Conservation (phyloP, 1,140 invertebrate genomes). For the Drosophila mauritiana region DNA sequence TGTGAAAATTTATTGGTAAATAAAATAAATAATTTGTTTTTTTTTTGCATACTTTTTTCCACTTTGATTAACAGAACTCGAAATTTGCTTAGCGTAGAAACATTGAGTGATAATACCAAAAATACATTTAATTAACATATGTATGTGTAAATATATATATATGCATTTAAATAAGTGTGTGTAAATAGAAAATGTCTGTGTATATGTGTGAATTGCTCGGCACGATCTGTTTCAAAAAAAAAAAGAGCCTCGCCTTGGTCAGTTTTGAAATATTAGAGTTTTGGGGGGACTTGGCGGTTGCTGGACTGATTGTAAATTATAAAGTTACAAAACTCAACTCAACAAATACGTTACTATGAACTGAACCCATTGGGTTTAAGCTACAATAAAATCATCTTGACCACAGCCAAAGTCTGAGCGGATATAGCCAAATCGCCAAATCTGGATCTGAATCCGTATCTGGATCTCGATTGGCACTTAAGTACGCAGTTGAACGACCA, state of each 20-base stretch:
- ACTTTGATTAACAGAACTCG: conserved; percentile 71
- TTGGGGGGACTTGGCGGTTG: conserved; percentile 14
- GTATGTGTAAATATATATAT: conserved; percentile 58
- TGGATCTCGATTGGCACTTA: conserved; percentile 31
- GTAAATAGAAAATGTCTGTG: conserved; percentile 49
- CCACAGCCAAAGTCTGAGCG: conserved; percentile 37
- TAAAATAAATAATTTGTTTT: conserved; percentile 73
- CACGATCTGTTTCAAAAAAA: conserved; percentile 36
- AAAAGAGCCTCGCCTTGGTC: conserved; percentile 24
- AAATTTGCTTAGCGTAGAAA: conserved; percentile 67
- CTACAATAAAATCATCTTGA: conserved; percentile 41
- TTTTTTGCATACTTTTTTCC: conserved; percentile 30
- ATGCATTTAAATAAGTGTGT: conserved; percentile 53
- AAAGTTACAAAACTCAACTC: conserved; percentile 70
- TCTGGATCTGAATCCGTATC: conserved; percentile 4
- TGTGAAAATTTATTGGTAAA: conserved; percentile 72
- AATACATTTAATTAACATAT: conserved; percentile 73
- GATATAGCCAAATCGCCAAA: conserved; percentile 1
- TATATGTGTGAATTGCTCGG: conserved; percentile 49
- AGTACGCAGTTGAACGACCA: conserved; percentile 43
- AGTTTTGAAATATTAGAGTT: conserved; percentile 10
- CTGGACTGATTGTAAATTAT: conserved; percentile 55
- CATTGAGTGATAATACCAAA: conserved; percentile 78
- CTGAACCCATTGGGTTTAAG: conserved; percentile 66
- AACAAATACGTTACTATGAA: conserved; percentile 75